A percentile compares a stretch with the other conserved stretches of the same genome.
Evolutionary conservation across 2,888 invertebrate species (phyloP).

Genomic region (Torymus auratus): DNA sequence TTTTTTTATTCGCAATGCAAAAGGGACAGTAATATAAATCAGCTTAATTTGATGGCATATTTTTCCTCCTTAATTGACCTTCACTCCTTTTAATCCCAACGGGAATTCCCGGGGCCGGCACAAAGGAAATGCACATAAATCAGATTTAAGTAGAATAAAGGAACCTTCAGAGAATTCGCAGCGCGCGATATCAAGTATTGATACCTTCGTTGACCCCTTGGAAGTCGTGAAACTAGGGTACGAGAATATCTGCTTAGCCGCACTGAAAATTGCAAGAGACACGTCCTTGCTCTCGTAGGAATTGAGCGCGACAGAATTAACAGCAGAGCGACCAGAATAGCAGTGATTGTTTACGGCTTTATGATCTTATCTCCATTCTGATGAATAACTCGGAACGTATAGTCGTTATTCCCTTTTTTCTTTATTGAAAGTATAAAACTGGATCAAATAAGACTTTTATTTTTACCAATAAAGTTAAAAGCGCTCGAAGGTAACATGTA

Average conservation of each 20-base stretch:
- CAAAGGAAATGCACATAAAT: slow-evolving; percentile 13
- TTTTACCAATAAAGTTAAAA: too few relatives aligned
- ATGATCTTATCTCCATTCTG: slow-evolving; percentile 24
- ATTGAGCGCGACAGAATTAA: slow-evolving; percentile 32
- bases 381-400: not conserved
- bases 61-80: not conserved
- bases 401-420: not conserved
- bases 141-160: slow-evolving; percentile 19
- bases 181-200: slow-evolving; percentile 28
- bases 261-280: slow-evolving; percentile 35
- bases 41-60: not conserved
- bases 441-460: too few relatives aligned
- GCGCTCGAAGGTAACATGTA: too few relatives aligned
- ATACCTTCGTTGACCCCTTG: slow-evolving; percentile 21
- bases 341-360: slow-evolving; percentile 32
- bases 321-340: not conserved
- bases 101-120: not conserved
- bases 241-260: slow-evolving; percentile 1
- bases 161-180: not conserved
- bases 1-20: too few relatives aligned
- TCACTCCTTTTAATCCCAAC: not conserved
- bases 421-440: too few relatives aligned
- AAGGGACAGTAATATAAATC: not conserved
- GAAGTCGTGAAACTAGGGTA: slow-evolving; percentile 16
- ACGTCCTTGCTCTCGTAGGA: slow-evolving; percentile 12